A percentile compares a stretch with the other conserved stretches of the same genome.
phyloP scores from a whole-genome alignment of 2,888 invertebrate species.

The Perizoma flavofasciatum region DNA sequence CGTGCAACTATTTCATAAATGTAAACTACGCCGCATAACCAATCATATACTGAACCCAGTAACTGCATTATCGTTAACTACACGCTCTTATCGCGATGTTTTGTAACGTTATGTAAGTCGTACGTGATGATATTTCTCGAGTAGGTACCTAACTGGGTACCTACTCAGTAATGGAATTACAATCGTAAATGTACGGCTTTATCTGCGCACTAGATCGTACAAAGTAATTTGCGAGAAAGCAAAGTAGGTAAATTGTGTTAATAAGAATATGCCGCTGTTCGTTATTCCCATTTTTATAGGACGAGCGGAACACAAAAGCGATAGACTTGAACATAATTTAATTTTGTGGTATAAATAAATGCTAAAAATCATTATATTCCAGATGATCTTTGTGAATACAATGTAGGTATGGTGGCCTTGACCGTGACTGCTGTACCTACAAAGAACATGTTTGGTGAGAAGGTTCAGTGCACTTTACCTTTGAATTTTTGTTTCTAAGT shows the following conservation, averaged over 20 bases:
- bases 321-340: neutral
- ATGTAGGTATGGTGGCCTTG: too few species aligned
- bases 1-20: too few species aligned
- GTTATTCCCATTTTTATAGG: too few species aligned
- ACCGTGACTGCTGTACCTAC: too few species aligned
- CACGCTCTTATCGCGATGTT: slow-evolving; percentile 10
- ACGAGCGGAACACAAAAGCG: neutral
- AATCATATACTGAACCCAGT: neutral
- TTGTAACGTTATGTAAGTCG: slow-evolving; percentile 13
- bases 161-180: neutral
- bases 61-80: neutral
- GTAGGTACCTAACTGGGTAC: neutral
- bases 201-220: slow-evolving; percentile 8
- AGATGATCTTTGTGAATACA: too few species aligned
- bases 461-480: too few species aligned
- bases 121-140: slow-evolving; percentile 8
- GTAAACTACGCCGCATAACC: slow-evolving; percentile 1
- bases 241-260: too few species aligned
- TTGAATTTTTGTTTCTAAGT: too few species aligned
- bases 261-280: too few species aligned
- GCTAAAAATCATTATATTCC: too few species aligned
- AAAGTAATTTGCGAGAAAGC: slow-evolving; percentile 5
- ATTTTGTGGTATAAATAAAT: too few species aligned
- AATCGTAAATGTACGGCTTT: neutral
- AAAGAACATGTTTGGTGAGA: too few species aligned